These are phyloP conservation scores for Patagioenas fasciata DNA, from an alignment of 2,113 vertebrate genomes.

Conservation along the genomic window DNA sequence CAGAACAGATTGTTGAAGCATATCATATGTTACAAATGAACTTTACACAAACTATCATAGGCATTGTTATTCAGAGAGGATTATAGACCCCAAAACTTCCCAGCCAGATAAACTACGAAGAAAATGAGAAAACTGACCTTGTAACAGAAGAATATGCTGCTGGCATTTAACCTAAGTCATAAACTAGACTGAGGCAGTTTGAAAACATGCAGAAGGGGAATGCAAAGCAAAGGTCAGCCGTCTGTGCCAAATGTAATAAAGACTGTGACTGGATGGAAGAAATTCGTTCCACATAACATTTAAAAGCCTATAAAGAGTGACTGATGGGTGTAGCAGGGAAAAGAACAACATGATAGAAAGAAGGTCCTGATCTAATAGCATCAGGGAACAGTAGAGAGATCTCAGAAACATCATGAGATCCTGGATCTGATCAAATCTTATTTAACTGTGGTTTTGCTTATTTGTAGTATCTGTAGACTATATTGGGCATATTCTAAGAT, in stretches of 20 bases:
- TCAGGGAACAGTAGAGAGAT: neutral
- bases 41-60: neutral
- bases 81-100: neutral
- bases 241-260: slow-evolving; percentile 26
- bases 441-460: neutral
- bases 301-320: slow-evolving; percentile 23
- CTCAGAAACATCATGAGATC: neutral
- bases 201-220: slow-evolving; percentile 6
- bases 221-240: neutral
- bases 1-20: neutral
- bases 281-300: neutral
- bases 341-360: neutral
- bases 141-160: neutral
- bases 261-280: neutral
- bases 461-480: neutral
- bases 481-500: neutral
- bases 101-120: neutral
- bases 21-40: neutral
- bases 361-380: neutral
- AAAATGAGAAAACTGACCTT: slow-evolving; percentile 39
- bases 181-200: slow-evolving; percentile 29
- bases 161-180: slow-evolving; percentile 26
- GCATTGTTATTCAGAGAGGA: neutral
- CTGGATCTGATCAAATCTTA: neutral
- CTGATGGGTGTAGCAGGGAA: neutral